Evolutionary conservation across 2,797 vertebrate species (phyloP).

Genomic region (Cirrhinus molitorella): DNA sequence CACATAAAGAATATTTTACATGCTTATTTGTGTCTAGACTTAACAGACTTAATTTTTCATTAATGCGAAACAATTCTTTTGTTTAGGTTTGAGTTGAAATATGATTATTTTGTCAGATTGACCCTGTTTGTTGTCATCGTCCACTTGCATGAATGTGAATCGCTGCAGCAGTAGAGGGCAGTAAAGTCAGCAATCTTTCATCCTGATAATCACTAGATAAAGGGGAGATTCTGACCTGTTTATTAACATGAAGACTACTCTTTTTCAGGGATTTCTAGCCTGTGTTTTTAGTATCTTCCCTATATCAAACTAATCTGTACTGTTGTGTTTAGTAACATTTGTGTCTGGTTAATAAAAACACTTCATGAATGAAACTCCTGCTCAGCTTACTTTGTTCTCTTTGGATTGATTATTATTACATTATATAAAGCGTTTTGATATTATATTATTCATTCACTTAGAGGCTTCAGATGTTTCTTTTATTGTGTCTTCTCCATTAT

Average conservation of each 20-base stretch:
- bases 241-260: conserved; percentile 4
- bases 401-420: no score
- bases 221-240: not conserved
- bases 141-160: conserved; percentile 28
- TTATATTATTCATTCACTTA: no score
- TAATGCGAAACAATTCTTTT: not conserved
- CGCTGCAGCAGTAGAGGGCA: conserved; percentile 73
- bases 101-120: not conserved
- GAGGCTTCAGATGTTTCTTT: not conserved
- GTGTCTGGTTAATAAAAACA: conserved; percentile 16
- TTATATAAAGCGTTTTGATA: no score
- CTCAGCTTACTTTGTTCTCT: not conserved
- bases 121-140: not conserved
- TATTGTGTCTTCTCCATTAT: not conserved
- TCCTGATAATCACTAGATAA: not conserved
- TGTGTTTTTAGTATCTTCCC: conserved; percentile 12
- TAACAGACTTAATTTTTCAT: not conserved
- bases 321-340: not conserved
- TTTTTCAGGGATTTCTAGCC: conserved; percentile 19
- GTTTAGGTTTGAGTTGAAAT: not conserved
- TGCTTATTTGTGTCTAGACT: no score
- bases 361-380: not conserved
- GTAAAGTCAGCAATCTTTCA: conserved; percentile 19
- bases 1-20: no score
- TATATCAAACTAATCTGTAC: not conserved